phyloP scores from a whole-genome alignment of 2,113 vertebrate genomes.

The Cygnus buccinator region DNA sequence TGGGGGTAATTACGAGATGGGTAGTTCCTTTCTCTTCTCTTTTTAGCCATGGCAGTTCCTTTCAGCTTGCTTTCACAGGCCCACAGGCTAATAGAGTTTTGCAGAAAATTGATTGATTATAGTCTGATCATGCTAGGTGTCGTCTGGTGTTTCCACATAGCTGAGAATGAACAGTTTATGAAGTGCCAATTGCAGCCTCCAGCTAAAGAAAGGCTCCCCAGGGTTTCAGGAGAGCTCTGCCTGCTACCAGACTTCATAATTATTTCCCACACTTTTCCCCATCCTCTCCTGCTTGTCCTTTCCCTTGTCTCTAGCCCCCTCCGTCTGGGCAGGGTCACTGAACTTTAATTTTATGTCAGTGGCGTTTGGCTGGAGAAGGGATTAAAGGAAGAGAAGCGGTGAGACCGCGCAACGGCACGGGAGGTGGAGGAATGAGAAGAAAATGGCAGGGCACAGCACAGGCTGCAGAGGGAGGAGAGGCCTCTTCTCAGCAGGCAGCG shows the following conservation, averaged over 20 bases:
- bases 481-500: not conserved
- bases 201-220: conserved; percentile 66
- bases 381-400: not conserved
- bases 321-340: conserved; percentile 7
- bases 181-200: conserved; percentile 74
- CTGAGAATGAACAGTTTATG: conserved; percentile 75
- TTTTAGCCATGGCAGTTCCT: not conserved
- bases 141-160: conserved; percentile 63
- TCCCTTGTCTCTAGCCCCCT: conserved; percentile 6
- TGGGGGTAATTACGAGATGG: not conserved
- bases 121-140: conserved; percentile 70
- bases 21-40: conserved; percentile 13
- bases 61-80: conserved; percentile 57
- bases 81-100: conserved; percentile 43
- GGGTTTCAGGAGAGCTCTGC: conserved; percentile 55
- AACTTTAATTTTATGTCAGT: conserved; percentile 54
- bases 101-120: conserved; percentile 77
- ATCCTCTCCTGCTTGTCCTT: conserved; percentile 31
- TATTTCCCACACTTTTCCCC: conserved; percentile 49
- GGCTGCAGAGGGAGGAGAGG: not conserved
- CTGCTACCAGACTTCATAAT: conserved; percentile 58
- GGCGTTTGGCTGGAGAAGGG: conserved; percentile 30
- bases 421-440: conserved; percentile 9
- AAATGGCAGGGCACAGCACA: not conserved
- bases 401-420: accelerated